Base-by-base conservation (phyloP, 1,140 invertebrate genomes). In the Bombus superbus region DNA sequence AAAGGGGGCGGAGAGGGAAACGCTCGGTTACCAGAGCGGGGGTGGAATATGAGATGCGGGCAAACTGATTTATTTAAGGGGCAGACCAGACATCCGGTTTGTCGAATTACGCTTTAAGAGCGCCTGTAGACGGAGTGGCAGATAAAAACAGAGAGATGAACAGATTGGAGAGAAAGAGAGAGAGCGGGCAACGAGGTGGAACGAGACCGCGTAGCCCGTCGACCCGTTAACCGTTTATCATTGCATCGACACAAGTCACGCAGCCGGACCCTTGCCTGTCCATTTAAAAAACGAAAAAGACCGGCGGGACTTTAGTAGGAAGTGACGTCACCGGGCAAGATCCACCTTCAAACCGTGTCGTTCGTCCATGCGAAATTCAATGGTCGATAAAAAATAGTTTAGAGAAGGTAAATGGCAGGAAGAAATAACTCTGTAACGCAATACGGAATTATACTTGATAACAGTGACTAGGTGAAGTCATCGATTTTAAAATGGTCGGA, bases 51-150 rank as follows among this genome's bases (percentile, higher is more conserved):
- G 92, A 93, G 93, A 95, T 95, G 94, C 94, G 94, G 94, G 94
- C 92, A 93, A 78, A 90, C 89, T 95, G 94, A 95, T 95, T 95
- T 94, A 94, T 94, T 95, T 94, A 93, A 94, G 92, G 92, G 94
- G 87, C 92, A 84, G 81, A 87, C 92, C 93, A 94, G 93, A 95
- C 94, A 95, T 95, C 94, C 94, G 94, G 94, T 94, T 93, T 90
- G 93, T 92, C 93, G 91, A 94, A 94, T 93, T 92, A 91, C 88
- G 88, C 90, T 92, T 92, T 93, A 90, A 92, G 89, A 84, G 91
- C 80, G 76, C 68, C 87, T 83, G 89, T 90, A 89, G 89, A 88
- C 89, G 74, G 86, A 88, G 86, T 83, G 86, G 75, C 81, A 86
- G 83, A 86, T 86, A 87, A 86, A 89, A 86, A 91, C 57, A 76